Base-by-base conservation (phyloP, 2,888 invertebrate genomes). In the Chymomyza procnemis region DNA sequence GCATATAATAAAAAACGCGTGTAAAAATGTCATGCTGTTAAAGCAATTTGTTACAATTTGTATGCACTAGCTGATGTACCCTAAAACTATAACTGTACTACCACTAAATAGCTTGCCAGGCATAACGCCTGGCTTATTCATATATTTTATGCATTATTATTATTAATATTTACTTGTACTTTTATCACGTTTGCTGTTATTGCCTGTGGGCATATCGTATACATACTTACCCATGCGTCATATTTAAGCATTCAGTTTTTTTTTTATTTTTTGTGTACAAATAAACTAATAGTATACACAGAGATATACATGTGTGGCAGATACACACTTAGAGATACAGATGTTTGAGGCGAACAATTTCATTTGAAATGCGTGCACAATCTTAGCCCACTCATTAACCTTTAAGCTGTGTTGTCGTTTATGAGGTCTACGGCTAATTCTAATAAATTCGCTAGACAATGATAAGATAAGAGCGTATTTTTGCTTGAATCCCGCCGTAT, bases 401-500 rank as follows among this genome's bases (percentile, higher is more conserved):
- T 41, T 41, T 41, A 41, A 41, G 34, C 34, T 5, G 34, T 5
- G 6, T 12, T 41, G 6, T 12, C 34, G 34, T 41, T 41, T 12
- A 41, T 41, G 34, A 41, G 34, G 55, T 66, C 55, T 54, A 48
- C 12, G 26, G 47, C 71, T 67, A 65, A 70, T 74, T 64, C 67
- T 61, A 61, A 47, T 60, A 26, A 50, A 55, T 74, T 67, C 47
- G 61, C 52, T 74, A 56, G n/a, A 16, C 50, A 48, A 18, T 54
- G 75, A 75, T 75, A 70, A 75, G 75, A 75, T 75, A 73, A 69
- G 34, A 46, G n/a, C 18, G 1, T 56, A 19, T n/a, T 16, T 5
- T 41, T 41, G 34, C 12, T 3, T 3, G 12, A 41, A 41, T 41
- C 34, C 12, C 3, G 12, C 12, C 12, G 34, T 41, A 50, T 73